A percentile compares a stretch with the other conserved stretches of the same genome.
Evolutionary conservation across 1,140 invertebrate species (phyloP).

Genomic region (Camponotus pennsylvanicus): DNA sequence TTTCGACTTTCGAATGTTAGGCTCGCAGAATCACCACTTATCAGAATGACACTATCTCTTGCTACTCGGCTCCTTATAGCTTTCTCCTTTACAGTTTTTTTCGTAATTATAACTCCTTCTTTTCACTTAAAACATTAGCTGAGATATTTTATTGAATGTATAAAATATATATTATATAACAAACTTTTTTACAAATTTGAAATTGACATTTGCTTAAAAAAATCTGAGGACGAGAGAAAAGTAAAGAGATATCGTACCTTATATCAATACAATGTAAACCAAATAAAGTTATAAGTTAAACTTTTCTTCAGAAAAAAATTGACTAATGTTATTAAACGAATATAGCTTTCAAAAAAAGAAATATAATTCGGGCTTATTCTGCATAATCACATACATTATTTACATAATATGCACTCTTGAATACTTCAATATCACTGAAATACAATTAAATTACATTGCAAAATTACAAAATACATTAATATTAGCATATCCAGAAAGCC

Average conservation of each 20-base stretch:
- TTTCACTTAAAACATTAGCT: neutral
- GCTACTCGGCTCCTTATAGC: neutral
- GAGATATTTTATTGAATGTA: neutral
- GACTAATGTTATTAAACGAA: neutral
- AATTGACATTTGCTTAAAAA: neutral
- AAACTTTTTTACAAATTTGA: neutral
- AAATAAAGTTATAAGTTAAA: too few species aligned
- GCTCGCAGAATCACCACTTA: slow-evolving; percentile 53
- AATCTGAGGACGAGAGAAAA: neutral
- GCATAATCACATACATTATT: neutral
- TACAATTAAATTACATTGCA: neutral
- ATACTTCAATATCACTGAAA: neutral
- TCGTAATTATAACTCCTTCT: neutral
- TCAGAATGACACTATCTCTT: slow-evolving; percentile 41
- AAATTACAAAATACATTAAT: slow-evolving; percentile 6
- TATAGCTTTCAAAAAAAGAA: neutral
- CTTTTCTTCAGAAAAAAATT: neutral
- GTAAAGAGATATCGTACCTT: neutral
- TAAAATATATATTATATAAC: neutral
- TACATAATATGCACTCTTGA: neutral
- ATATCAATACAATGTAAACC: neutral
- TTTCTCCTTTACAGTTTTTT: neutral
- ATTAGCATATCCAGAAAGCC: neutral
- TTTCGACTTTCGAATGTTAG: slow-evolving; percentile 59
- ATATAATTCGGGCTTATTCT: neutral